These are phyloP conservation scores for Amiota mariae DNA, from an alignment of 2,888 invertebrate species.

Conservation along the genomic window DNA sequence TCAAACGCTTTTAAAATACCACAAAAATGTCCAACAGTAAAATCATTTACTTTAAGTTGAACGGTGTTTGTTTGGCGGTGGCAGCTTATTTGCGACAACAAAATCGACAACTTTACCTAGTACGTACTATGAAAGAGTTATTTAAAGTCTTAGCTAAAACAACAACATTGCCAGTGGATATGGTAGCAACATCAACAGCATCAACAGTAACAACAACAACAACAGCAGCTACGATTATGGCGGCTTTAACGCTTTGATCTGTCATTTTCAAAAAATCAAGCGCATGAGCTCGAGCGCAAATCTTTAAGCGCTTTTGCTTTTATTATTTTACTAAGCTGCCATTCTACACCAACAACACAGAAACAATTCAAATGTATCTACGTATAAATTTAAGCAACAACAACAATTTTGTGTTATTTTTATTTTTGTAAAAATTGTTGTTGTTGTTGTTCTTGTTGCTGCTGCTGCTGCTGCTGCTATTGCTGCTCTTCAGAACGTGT, in stretches of 20 bases:
- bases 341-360: slow-evolving; percentile 44
- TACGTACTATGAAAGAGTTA: too few relatives aligned
- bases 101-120: too few relatives aligned
- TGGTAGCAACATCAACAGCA: not conserved
- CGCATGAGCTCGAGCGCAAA: slow-evolving; percentile 59
- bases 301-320: slow-evolving; percentile 50
- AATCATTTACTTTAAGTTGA: slow-evolving; percentile 28
- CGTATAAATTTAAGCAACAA: not conserved
- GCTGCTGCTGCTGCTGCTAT: slow-evolving; percentile 47
- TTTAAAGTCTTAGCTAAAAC: too few relatives aligned
- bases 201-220: not conserved
- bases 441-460: slow-evolving; percentile 37
- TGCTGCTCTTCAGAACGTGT: slow-evolving; percentile 62
- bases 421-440: slow-evolving; percentile 33
- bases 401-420: slow-evolving; percentile 4
- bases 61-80: too few relatives aligned
- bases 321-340: slow-evolving; percentile 30
- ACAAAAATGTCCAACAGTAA: slow-evolving; percentile 56
- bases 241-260: slow-evolving; percentile 69
- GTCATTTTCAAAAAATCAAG: slow-evolving; percentile 70
- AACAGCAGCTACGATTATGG: slow-evolving; percentile 24
- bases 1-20: slow-evolving; percentile 72
- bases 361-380: slow-evolving; percentile 17
- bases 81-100: too few relatives aligned
- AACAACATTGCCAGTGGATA: too few relatives aligned